These are phyloP conservation scores for Lateolabrax maculatus DNA, from an alignment of 2,797 vertebrate genomes.

Conservation along the genomic window DNA sequence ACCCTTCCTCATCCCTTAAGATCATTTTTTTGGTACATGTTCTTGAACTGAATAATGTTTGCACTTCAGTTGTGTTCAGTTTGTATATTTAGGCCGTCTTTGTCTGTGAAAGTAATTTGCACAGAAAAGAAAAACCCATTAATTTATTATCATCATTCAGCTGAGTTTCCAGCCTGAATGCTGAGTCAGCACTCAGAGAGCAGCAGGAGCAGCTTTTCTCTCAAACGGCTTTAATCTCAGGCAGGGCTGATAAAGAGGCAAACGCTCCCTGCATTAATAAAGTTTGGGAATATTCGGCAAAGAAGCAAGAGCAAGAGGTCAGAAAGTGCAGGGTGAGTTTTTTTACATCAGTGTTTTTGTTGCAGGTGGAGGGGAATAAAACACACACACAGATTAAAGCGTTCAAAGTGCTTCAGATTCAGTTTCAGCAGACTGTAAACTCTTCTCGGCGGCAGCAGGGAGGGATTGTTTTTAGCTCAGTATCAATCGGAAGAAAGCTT, in stretches of 20 bases:
- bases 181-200: too few species aligned
- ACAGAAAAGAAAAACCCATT: too few species aligned
- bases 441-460: neutral
- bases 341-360: slow-evolving; percentile 14
- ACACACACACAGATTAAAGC: slow-evolving; percentile 6
- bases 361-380: neutral
- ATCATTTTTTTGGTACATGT: too few species aligned
- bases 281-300: too few species aligned
- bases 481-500: slow-evolving; percentile 30
- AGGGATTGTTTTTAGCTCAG: neutral
- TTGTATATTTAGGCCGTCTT: neutral
- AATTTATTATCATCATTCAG: neutral
- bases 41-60: too few species aligned
- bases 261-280: too few species aligned
- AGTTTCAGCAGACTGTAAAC: slow-evolving; percentile 5
- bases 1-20: too few species aligned
- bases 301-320: too few species aligned
- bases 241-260: too few species aligned
- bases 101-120: neutral
- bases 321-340: neutral
- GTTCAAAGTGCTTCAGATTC: neutral
- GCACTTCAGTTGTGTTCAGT: too few species aligned
- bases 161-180: neutral
- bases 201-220: too few species aligned
- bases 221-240: neutral